Conservation (phyloP, 2,113 vertebrate species). For the Peucedramus taeniatus region DNA sequence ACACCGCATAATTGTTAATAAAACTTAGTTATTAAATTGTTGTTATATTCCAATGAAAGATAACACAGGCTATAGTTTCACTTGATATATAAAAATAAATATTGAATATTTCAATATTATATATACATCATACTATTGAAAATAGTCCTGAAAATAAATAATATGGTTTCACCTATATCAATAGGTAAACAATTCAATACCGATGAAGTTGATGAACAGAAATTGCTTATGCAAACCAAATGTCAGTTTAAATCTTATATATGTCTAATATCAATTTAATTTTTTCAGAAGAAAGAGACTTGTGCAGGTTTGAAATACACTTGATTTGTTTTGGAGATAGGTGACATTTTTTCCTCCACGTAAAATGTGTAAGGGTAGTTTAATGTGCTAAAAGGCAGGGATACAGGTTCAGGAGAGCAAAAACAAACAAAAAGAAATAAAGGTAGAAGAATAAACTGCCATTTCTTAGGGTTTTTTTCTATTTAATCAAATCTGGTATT, state of each 20-base stretch:
- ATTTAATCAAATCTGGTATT: not conserved
- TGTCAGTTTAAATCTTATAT: not conserved
- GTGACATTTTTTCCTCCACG: accelerated
- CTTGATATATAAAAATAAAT: not conserved
- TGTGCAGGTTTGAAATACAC: not conserved
- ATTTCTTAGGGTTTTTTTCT: not conserved
- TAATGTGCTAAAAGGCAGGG: not conserved
- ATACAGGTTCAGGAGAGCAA: not conserved
- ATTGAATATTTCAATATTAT: not conserved
- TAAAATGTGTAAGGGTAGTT: not conserved
- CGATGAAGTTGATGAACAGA: not conserved
- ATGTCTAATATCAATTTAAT: not conserved
- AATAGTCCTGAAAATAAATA: not conserved
- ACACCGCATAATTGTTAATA: not conserved
- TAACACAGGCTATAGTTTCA: not conserved
- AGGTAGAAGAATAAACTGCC: not conserved
- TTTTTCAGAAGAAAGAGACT: not conserved
- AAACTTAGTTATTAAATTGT: not conserved
- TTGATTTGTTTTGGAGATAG: not conserved
- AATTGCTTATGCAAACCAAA: not conserved
- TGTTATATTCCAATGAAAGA: not conserved
- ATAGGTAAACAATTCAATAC: not conserved
- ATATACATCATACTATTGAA: not conserved
- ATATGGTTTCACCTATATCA: not conserved
- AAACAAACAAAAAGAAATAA: not conserved